Evolutionary conservation across 2,113 vertebrate genomes (phyloP), one percentile per base, ranked within the genome.

Genomic region (Bujurquina vittata): DNA sequence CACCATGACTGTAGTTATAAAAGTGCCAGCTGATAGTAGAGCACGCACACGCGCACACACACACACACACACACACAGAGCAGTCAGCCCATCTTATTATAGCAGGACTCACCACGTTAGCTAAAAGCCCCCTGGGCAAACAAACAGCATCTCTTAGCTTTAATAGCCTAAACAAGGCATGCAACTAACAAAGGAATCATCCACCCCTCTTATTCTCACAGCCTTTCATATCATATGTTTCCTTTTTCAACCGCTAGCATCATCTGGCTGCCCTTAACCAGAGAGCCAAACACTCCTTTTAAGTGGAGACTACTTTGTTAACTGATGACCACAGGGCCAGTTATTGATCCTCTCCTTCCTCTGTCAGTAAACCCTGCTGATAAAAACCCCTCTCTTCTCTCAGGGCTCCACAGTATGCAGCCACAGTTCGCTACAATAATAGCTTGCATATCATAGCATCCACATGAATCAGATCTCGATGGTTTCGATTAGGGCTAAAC

Each of bases 271-370:
- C 91, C 94, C 92, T 95, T 92, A 91, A 92, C 92, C 93, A 92
- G 81, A 84, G 84, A 94, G 92, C 90, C 91, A 94, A 95, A 93
- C 91, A 93, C 81, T 88, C 80, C 91, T 95, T 95, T 95, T 90
- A 94, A 94, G 93, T 91, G 81, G 86, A 92, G 82, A 93, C 92
- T 94, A 95, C 94, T 94, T 94, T 95, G 94, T 95, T 95, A 95
- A 95, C 94, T 93, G 94, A 95, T 91, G 94, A 94, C 94, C 94
- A 94, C 90, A 65, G 93, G 95, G 95, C 93, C 94, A 92, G 94
- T 94, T 95, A 95, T 95, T 93, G 95, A 95, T 95, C 94, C 89
- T 91, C 76, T 90, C 59, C 84, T 90, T 87, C 91, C 91, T 91
- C 88, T 83, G 86, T 84, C 87, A 80, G 89, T 89, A 92, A 93